Base-by-base conservation (phyloP, 2,113 vertebrate genomes). In the Bubalus kerabau region DNA sequence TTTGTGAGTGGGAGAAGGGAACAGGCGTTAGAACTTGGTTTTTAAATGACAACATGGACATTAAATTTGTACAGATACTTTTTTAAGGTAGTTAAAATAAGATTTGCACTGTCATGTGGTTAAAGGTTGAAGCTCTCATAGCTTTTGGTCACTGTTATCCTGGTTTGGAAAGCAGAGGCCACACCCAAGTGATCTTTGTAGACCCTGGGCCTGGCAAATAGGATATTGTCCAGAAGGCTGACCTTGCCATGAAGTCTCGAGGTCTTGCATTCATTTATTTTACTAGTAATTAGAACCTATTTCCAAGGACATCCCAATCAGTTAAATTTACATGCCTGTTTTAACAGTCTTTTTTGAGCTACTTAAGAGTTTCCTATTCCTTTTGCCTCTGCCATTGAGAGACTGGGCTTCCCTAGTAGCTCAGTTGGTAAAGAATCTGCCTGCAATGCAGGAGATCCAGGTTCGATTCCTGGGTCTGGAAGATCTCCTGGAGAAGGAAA, bases 211-310 rank as follows among this genome's bases (percentile, higher is more conserved):
- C 60, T 36, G 36, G 54, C n/a, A 80, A 14, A 21, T 56, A 26
- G 26, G 2, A 21, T 85, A 36, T 28, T 43, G 26, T 78, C 54
- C 57, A 59, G 57, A 4, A 85, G 14, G 11, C 5, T 67, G 74
- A 21, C 24, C 7, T 36, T 28, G n/a, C 46, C 36, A 80, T 94
- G 43, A 50, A 64, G 71, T 71, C 64, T 46, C 14, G 24, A 32
- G n/a, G 28, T 86, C 64, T 88, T 56, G 10, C 59, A 60, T 43
- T 80, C 28, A 87, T 87, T 89, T 78, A 82, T 62, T 96, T 83
- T 54, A 56, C 32, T 95, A 78, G 40, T 80, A 96, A 96, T 93
- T 86, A 59, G 28, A 93, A 95, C 40, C 40, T 62, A 59, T 91
- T 81, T 96, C 78, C 30, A 64, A 23, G 36, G 71, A 81, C 7